Evolutionary conservation across 1,140 invertebrate species (phyloP), one percentile per base, ranked within the genome.

Genomic region (Drosophila athabasca): DNA sequence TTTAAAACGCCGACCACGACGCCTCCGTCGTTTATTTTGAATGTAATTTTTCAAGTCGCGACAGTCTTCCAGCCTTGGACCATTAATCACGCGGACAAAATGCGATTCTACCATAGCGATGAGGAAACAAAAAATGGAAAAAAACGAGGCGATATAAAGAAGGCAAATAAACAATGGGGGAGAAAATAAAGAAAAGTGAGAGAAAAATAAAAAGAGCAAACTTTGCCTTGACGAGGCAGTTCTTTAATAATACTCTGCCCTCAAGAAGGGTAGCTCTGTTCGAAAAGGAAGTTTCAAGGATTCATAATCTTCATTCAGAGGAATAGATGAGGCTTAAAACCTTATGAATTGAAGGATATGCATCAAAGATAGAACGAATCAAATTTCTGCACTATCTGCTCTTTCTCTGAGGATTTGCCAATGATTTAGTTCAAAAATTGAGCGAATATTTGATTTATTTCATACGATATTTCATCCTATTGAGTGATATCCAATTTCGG

Each of bases 1-100:
- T 88, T 87, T 75, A 71, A 87, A 78, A 79, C 61, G 62, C 76
- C 78, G 77, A 55, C 52, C 64, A 55, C 59, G 60, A 54, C 57
- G 50, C 65, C 69, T 67, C 31, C 44, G 55, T 82, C 82, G 71
- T 87, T 87, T 76, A 79, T 83, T 77, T 85, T 87, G 74, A 65
- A 65, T 79, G 79, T 83, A 88, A 88, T 88, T 88, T 88, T 88
- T 88, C 83, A 88, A 88, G 79, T 83, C 72, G 82, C 82, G 83
- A 88, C 83, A 71, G 35, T 39, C 35, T 39, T 88, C 81, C 73
- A 62, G 74, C 68, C 58, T 62, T 67, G 60, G 45, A 61, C 62
- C 83, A 88, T 88, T 88, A 88, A 88, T 88, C 83, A 88, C 71
- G 55, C 50, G 61, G 72, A 66, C 76, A 87, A 84, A 85, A 87